These are phyloP conservation scores for Sebastes trivittatus DNA, from an alignment of 2,797 vertebrate species.

Conservation along the genomic window DNA sequence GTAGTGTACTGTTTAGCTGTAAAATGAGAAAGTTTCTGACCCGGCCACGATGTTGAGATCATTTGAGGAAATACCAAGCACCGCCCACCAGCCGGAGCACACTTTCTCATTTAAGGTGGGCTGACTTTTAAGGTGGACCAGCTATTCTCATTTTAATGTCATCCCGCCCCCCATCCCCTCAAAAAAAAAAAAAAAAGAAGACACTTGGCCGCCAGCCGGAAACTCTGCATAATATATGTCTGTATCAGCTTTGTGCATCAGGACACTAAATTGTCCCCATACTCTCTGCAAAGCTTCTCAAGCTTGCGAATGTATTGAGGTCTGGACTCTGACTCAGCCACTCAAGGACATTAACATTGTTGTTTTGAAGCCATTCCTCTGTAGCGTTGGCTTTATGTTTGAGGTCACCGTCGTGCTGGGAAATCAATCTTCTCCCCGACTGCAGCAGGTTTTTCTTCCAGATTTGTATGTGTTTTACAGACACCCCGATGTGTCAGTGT, in stretches of 20 bases:
- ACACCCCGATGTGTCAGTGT: background rate
- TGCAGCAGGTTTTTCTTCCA: constrained; percentile 3
- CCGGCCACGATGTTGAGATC: too few relatives aligned
- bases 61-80: too few relatives aligned
- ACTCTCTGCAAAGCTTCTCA: constrained; percentile 1
- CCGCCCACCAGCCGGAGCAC: too few relatives aligned
- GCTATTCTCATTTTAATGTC: too few relatives aligned
- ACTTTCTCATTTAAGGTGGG: too few relatives aligned
- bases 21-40: too few relatives aligned
- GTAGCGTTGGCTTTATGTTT: constrained; percentile 15
- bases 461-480: constrained; percentile 1
- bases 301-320: background rate
- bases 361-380: constrained; percentile 14
- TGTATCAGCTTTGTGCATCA: constrained; percentile 9
- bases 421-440: constrained; percentile 36
- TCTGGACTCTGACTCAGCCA: constrained; percentile 4
- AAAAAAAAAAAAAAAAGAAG: too few relatives aligned
- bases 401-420: constrained; percentile 25
- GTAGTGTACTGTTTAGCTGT: too few relatives aligned
- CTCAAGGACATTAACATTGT: constrained; percentile 6
- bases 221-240: background rate
- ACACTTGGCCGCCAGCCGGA: too few relatives aligned
- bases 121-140: too few relatives aligned
- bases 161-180: too few relatives aligned
- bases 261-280: background rate